phyloP scores from a whole-genome alignment of 2,888 invertebrate genomes.

The Sipha maydis region DNA sequence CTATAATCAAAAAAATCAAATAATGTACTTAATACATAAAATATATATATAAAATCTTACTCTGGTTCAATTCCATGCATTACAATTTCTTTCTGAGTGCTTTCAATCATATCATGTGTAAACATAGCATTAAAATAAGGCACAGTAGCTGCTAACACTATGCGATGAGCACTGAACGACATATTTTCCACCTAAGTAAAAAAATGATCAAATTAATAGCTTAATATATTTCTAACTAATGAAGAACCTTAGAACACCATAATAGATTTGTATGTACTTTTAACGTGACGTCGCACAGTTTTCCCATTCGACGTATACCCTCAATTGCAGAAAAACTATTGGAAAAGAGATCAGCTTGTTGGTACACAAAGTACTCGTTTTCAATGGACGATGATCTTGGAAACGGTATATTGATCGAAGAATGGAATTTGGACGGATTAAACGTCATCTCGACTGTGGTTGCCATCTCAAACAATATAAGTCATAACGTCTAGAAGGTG shows the following conservation, averaged over 20 bases:
- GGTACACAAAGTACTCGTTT: slow-evolving; percentile 74
- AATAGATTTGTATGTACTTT: slow-evolving; percentile 72
- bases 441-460: slow-evolving; percentile 4
- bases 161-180: slow-evolving; percentile 82
- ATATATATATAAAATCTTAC: slow-evolving; percentile 69
- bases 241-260: background rate
- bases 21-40: too few species aligned
- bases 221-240: background rate
- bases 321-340: slow-evolving; percentile 83
- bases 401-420: slow-evolving; percentile 34
- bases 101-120: slow-evolving; percentile 87
- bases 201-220: background rate
- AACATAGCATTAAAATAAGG: slow-evolving; percentile 94
- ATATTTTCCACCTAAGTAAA: slow-evolving; percentile 77
- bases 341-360: slow-evolving; percentile 76
- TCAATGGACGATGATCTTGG: slow-evolving; percentile 52
- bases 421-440: slow-evolving; percentile 45
- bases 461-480: slow-evolving; percentile 47
- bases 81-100: slow-evolving; percentile 81
- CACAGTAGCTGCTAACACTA: slow-evolving; percentile 85
- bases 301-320: slow-evolving; percentile 82
- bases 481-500: background rate
- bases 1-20: too few species aligned
- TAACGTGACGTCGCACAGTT: slow-evolving; percentile 85
- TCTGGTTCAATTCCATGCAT: slow-evolving; percentile 83